phyloP scores from a whole-genome alignment of 1,140 invertebrate species.

The Drosophila bipectinata region DNA sequence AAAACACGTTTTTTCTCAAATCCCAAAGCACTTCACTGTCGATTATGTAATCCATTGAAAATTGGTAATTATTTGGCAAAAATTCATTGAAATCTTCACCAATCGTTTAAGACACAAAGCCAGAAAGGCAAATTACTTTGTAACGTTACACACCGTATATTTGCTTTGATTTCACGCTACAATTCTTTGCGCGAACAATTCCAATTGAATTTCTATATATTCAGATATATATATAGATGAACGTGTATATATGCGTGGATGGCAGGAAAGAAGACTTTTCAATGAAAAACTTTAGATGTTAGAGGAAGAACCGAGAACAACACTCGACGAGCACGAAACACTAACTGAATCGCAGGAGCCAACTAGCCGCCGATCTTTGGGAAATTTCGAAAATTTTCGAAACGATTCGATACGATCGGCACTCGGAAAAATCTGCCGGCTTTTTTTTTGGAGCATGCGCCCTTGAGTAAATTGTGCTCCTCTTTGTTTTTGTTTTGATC shows the following conservation, averaged over 20 bases:
- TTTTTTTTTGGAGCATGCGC: slow-evolving; percentile 38
- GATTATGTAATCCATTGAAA: slow-evolving; percentile 76
- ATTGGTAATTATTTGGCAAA: slow-evolving; percentile 21
- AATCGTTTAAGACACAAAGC: slow-evolving; percentile 23
- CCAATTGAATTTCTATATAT: slow-evolving; percentile 64
- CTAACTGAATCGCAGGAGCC: slow-evolving; percentile 79
- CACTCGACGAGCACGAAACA: slow-evolving; percentile 84
- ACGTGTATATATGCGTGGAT: slow-evolving; percentile 56
- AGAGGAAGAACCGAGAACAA: slow-evolving; percentile 84
- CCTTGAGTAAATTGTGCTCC: slow-evolving; percentile 19
- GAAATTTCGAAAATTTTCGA: slow-evolving; percentile 40
- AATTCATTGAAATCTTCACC: slow-evolving; percentile 11
- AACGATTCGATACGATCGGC: slow-evolving; percentile 4
- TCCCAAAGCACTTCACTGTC: slow-evolving; percentile 43
- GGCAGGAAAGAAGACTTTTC: slow-evolving; percentile 64
- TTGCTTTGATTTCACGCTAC: slow-evolving; percentile 44
- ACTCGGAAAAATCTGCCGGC: slow-evolving; percentile 29
- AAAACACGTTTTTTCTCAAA: slow-evolving; percentile 60
- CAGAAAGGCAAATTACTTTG: slow-evolving; percentile 29
- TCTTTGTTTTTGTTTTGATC: slow-evolving; percentile 59
- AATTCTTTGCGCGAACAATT: slow-evolving; percentile 57
- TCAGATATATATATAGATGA: slow-evolving; percentile 61
- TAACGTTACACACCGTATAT: slow-evolving; percentile 52
- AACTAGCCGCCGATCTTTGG: slow-evolving; percentile 15
- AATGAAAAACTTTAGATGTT: slow-evolving; percentile 79